Evolutionary conservation across 2,113 vertebrate species (phyloP).

Genomic region (Nerophis lumbriciformis): DNA sequence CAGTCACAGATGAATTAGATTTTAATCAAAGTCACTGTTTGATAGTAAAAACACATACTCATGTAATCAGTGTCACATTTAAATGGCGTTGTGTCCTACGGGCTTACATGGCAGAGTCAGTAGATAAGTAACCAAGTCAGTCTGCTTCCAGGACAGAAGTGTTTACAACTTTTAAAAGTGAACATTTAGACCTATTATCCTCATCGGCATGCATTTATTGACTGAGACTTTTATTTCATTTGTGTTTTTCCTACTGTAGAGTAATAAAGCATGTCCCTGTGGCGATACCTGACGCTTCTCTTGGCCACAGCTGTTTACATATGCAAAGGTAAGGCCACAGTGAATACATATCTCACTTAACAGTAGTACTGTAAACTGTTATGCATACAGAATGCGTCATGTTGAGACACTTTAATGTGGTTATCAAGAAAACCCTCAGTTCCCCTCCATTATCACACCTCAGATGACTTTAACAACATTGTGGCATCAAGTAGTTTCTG

Average conservation of each 20-base stretch:
- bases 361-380: not conserved
- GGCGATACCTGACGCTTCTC: conserved; percentile 34
- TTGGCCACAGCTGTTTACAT: conserved; percentile 37
- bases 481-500: not conserved
- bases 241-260: conserved; percentile 1
- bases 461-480: not conserved
- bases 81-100: not conserved
- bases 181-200: too few species aligned
- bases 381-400: not conserved
- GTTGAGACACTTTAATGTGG: not conserved
- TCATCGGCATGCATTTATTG: too few species aligned
- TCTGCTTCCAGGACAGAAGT: not conserved
- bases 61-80: not conserved
- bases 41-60: not conserved
- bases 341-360: not conserved
- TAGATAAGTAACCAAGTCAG: conserved; percentile 17
- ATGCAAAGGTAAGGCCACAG: conserved; percentile 38
- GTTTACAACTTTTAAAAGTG: not conserved
- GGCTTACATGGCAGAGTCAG: not conserved
- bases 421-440: not conserved
- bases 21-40: not conserved
- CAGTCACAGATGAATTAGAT: conserved; percentile 1
- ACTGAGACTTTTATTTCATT: not conserved
- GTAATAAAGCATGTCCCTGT: conserved; percentile 47
- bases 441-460: not conserved